Evolutionary conservation across 2,888 invertebrate species (phyloP).

Genomic region (Aleiodes alternator): DNA sequence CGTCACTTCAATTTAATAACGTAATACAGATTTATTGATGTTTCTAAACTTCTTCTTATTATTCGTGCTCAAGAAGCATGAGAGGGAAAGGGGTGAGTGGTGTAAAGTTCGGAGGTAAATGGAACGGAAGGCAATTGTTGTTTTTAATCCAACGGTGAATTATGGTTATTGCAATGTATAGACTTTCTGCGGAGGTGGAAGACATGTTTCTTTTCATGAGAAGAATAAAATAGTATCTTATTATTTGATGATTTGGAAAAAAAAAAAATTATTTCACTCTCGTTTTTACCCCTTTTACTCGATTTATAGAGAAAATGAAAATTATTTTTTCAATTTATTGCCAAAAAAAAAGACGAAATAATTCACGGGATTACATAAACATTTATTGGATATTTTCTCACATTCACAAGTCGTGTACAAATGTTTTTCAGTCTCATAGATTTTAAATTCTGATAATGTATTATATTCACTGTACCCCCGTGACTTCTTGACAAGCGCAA

Average conservation of each 20-base stretch:
- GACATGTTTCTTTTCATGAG: not conserved
- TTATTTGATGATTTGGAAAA: not conserved
- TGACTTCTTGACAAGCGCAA: conserved; percentile 9
- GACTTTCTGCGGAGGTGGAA: conserved; percentile 44
- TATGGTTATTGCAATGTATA: conserved; percentile 55
- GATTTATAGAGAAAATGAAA: too few relatives aligned
- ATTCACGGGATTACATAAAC: conserved; percentile 2
- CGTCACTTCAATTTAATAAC: conserved; percentile 52
- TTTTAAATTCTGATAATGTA: conserved; percentile 20
- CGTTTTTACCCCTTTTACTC: too few relatives aligned
- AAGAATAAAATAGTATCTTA: not conserved
- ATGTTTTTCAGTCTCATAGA: conserved; percentile 8
- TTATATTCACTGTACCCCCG: conserved; percentile 1
- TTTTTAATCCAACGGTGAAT: conserved; percentile 51
- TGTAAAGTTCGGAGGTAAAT: conserved; percentile 50
- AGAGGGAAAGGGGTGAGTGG: not conserved
- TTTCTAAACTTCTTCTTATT: not conserved
- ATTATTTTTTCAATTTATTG: too few relatives aligned
- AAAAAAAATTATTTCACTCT: not conserved
- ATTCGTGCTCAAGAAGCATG: not conserved
- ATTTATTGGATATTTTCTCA: conserved; percentile 32
- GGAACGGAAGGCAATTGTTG: conserved; percentile 52
- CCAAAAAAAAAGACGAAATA: not conserved
- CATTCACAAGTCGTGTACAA: conserved; percentile 21
- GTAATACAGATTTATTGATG: conserved; percentile 56